These are phyloP conservation scores for Pandemis heparana DNA, from an alignment of 2,888 invertebrate genomes.

Conservation along the genomic window DNA sequence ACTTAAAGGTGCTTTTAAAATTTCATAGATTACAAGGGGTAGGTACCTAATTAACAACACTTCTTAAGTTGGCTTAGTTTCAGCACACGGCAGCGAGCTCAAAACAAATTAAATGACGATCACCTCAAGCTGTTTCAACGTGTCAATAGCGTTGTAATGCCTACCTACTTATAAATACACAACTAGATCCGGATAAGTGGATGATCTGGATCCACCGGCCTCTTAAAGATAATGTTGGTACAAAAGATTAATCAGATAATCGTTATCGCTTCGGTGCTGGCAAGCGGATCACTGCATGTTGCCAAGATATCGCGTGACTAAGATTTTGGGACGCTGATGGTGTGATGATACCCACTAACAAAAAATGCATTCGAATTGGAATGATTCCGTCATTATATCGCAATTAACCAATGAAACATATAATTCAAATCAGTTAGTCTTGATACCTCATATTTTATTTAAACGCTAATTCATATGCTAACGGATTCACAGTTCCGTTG, in stretches of 20 bases:
- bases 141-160: not conserved
- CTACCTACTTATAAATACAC: not conserved
- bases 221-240: constrained; percentile 11
- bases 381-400: not conserved
- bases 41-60: not conserved
- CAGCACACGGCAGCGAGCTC: not conserved
- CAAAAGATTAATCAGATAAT: constrained; percentile 21
- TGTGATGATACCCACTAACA: constrained; percentile 14
- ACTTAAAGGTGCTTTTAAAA: no score
- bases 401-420: not conserved
- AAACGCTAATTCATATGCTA: not conserved
- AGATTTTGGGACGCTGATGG: constrained; percentile 7
- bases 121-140: not conserved
- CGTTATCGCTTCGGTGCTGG: constrained; percentile 10
- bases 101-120: not conserved
- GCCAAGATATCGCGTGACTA: constrained; percentile 22
- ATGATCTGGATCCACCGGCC: constrained; percentile 2
- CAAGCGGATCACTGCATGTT: constrained; percentile 2
- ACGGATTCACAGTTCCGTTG: not conserved
- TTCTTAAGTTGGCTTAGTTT: no score
- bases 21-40: no score
- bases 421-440: not conserved
- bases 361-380: constrained; percentile 1
- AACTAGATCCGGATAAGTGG: constrained; percentile 1
- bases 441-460: not conserved